These are phyloP conservation scores for Dasyprocta punctata DNA, from an alignment of 2,113 vertebrate species.

Conservation along the genomic window DNA sequence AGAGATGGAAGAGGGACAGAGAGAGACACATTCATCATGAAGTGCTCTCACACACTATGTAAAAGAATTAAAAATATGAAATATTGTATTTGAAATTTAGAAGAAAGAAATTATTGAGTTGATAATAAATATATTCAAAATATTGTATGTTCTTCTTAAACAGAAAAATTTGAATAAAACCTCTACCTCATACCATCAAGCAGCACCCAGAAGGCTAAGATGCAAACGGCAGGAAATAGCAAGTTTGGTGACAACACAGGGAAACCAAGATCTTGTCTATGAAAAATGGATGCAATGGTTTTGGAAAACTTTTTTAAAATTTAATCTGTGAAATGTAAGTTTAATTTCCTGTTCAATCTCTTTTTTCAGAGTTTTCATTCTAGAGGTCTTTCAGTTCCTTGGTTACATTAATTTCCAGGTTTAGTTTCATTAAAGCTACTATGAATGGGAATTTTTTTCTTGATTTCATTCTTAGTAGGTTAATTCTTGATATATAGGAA, in stretches of 20 bases:
- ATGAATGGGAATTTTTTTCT: neutral
- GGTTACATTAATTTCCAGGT: neutral
- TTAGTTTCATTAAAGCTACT: neutral
- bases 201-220: neutral
- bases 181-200: neutral
- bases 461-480: neutral
- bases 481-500: neutral
- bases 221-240: neutral
- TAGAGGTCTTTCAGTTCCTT: neutral
- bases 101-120: too few relatives aligned
- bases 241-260: neutral
- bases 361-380: neutral
- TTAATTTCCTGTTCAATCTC: neutral
- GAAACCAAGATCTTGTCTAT: neutral
- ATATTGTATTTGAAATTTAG: too few relatives aligned
- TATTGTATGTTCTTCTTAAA: neutral
- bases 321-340: neutral
- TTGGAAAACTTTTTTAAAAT: neutral
- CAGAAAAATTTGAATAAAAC: neutral
- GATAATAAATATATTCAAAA: neutral
- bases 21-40: too few relatives aligned
- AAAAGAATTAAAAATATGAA: too few relatives aligned
- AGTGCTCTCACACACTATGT: too few relatives aligned
- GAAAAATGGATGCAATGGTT: neutral
- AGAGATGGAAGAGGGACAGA: too few relatives aligned